Evolutionary conservation across 2,888 invertebrate species (phyloP).

Genomic region (Magallana nippona): DNA sequence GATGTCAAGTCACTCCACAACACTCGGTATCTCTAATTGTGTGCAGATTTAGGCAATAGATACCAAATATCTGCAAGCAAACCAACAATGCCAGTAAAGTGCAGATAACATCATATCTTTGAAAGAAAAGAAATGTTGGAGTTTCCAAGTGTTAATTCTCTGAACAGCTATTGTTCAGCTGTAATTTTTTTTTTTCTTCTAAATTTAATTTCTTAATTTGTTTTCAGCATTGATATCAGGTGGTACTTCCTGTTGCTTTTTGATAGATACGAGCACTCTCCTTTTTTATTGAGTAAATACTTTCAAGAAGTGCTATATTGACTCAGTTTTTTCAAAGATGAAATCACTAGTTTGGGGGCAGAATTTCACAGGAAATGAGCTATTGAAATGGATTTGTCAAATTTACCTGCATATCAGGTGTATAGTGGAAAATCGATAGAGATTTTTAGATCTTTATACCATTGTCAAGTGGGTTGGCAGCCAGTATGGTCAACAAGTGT

Average conservation of each 20-base stretch:
- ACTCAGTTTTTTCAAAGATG: slow-evolving; percentile 13
- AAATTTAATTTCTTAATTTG: no score
- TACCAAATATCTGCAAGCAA: background rate
- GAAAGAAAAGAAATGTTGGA: background rate
- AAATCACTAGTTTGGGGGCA: background rate
- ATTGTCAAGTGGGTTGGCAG: background rate
- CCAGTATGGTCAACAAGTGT: slow-evolving; percentile 22
- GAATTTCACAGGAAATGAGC: slow-evolving; percentile 36
- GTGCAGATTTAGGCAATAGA: background rate
- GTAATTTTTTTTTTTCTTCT: background rate
- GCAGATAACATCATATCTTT: slow-evolving; percentile 3
- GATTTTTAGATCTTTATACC: background rate
- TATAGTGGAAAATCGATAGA: slow-evolving; percentile 13
- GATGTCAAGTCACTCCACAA: background rate
- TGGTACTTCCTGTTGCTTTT: slow-evolving; percentile 7
- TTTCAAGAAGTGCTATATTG: background rate
- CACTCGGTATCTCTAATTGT: slow-evolving; percentile 1
- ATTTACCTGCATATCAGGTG: slow-evolving; percentile 28
- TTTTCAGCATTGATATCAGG: background rate
- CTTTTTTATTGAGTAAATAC: slow-evolving; percentile 11
- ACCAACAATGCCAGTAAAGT: background rate
- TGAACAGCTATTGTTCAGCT: background rate
- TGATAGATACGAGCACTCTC: background rate
- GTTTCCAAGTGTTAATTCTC: slow-evolving; percentile 12
- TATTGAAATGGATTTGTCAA: slow-evolving; percentile 39